Evolutionary conservation across 2,888 invertebrate species (phyloP), one percentile per base, ranked within the genome.

Genomic region (Melitaea athalia): DNA sequence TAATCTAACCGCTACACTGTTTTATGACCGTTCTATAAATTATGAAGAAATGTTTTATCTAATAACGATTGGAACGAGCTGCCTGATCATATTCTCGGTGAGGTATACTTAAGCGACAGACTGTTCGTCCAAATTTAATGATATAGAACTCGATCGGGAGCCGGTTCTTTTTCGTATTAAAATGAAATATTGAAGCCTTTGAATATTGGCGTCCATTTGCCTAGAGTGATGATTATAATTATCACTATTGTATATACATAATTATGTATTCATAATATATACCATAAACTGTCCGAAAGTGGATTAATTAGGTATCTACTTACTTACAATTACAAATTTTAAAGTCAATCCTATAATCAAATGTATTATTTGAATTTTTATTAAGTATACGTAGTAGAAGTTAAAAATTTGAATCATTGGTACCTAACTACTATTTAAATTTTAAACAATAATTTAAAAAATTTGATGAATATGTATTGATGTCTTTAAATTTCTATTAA

Each of bases 1-100:
- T 85, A 84, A 83, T 80, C 77, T 78, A 77, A 75, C 79, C 83
- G 81, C 82, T 79, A 80, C 79, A 81, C 78, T 75, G 79, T 85
- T 91, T 91, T 89, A 91, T 84, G 85, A 84, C 77, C 83, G 85
- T 81, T 87, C 88, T 86, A 90, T 91, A 90, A 91, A 88, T 86
- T 84, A 86, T 86, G 88, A 72, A 85, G 83, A 79, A 80, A 81
- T 82, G 78, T 85, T 87, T 88, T 88, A 90, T 88, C 86, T 85
- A 75, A 81, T 84, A 86, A 85, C 82, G 86, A 87, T 89, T 85
- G 80, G 85, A 87, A 85, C 82, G 80, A 84, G 80, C 83, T 78
- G 79, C 76, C 80, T 81, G 84, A 85, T 88, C 86, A 89, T 89
- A 87, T 85, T 86, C 83, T 84, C 53, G 86, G 89, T 90, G 87